Evolutionary conservation across 2,113 vertebrate genomes (phyloP).

Genomic region (Noctilio leporinus): DNA sequence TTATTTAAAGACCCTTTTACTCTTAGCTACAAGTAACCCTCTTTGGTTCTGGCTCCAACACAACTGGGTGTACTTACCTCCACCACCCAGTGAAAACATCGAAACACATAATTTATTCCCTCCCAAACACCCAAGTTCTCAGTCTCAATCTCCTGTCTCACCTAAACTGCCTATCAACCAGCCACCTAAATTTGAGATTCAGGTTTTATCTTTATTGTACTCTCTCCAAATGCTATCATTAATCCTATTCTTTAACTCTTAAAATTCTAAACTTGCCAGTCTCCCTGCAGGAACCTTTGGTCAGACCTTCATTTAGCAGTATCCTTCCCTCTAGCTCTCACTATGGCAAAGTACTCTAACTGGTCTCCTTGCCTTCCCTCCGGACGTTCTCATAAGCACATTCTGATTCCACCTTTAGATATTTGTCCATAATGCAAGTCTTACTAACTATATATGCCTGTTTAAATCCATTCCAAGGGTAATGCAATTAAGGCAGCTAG

Average conservation of each 20-base stretch:
- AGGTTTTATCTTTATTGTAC: neutral
- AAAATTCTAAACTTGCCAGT: neutral
- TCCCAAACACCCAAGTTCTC: neutral
- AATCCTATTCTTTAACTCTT: neutral
- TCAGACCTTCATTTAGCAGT: neutral
- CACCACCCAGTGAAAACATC: neutral
- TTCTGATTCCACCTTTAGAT: neutral
- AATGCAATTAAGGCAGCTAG: neutral
- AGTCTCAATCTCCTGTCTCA: neutral
- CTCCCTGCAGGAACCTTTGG: neutral
- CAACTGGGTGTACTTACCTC: neutral
- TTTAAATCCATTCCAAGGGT: neutral
- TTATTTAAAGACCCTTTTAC: neutral
- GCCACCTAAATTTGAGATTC: neutral
- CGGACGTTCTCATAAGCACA: neutral
- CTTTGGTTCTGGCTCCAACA: neutral
- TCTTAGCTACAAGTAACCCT: neutral
- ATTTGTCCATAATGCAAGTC: neutral
- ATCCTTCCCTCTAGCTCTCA: neutral
- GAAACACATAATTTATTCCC: neutral
- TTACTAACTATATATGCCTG: neutral
- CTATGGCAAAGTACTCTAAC: neutral
- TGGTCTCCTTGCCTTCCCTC: neutral
- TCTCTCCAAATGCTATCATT: neutral
- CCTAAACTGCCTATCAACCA: neutral